A percentile compares a stretch with the other conserved stretches of the same genome.
Conservation (phyloP, 2,113 vertebrate genomes). For the Regulus satrapa region DNA sequence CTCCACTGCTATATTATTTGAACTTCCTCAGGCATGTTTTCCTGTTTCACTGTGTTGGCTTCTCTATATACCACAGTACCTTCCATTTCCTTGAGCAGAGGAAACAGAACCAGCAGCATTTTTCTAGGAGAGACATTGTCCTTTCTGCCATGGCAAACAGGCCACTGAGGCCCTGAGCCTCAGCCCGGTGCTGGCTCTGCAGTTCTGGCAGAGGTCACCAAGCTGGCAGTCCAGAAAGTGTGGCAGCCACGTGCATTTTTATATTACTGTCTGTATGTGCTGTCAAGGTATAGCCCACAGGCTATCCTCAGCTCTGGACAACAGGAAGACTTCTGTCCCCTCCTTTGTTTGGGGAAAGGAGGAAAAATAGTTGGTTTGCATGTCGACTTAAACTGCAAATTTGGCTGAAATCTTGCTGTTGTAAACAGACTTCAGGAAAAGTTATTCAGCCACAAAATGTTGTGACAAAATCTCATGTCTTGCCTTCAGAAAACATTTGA, state of each 20-base stretch:
- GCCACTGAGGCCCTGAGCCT: neutral
- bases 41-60: neutral
- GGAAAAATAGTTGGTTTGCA: neutral
- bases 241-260: neutral
- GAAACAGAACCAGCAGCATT: neutral
- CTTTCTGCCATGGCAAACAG: neutral
- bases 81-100: neutral
- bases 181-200: neutral
- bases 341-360: neutral
- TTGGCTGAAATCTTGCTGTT: neutral
- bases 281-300: neutral
- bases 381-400: neutral
- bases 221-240: neutral
- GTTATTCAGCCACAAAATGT: neutral
- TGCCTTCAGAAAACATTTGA: neutral
- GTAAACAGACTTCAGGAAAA: neutral
- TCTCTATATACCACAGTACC: neutral
- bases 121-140: neutral
- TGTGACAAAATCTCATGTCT: neutral
- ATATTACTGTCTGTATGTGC: neutral
- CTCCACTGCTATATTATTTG: neutral
- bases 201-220: neutral
- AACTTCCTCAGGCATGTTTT: neutral
- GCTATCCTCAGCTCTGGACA: neutral
- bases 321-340: neutral